These are phyloP conservation scores for Hyphantria cunea DNA, from an alignment of 1,140 invertebrate species.

Conservation along the genomic window DNA sequence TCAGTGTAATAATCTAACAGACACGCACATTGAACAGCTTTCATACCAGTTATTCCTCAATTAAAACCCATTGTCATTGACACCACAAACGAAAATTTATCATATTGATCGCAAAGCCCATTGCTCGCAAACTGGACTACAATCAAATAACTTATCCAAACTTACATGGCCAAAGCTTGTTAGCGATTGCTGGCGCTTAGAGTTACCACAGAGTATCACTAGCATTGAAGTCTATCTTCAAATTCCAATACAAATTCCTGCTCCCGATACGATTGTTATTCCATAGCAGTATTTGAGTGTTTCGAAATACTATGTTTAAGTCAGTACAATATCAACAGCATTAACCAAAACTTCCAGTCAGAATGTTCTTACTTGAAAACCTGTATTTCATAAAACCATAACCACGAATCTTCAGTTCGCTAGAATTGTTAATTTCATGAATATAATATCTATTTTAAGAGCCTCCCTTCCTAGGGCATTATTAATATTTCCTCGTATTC, in stretches of 20 bases:
- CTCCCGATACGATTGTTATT: background rate
- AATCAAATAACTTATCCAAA: constrained; percentile 26
- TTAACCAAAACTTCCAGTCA: too few relatives aligned
- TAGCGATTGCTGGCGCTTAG: constrained; percentile 5
- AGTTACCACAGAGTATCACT: background rate
- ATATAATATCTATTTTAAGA: too few relatives aligned
- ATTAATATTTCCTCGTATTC: too few relatives aligned
- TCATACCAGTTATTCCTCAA: background rate
- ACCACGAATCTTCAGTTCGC: too few relatives aligned
- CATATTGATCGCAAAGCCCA: constrained; percentile 11
- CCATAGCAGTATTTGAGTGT: background rate
- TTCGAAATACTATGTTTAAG: too few relatives aligned
- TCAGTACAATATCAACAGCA: too few relatives aligned
- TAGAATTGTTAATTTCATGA: too few relatives aligned
- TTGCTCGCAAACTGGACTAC: background rate
- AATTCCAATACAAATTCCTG: constrained; percentile 8
- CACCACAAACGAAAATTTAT: constrained; percentile 5
- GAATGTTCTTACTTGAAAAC: too few relatives aligned
- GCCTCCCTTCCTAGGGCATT: too few relatives aligned
- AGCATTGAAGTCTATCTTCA: constrained; percentile 13
- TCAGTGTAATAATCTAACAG: too few relatives aligned
- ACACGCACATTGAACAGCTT: background rate
- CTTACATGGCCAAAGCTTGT: constrained; percentile 25
- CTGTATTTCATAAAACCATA: too few relatives aligned
- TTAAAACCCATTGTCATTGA: background rate